phyloP scores from a whole-genome alignment of 1,140 invertebrate genomes.

The Drosophila nebulosa region DNA sequence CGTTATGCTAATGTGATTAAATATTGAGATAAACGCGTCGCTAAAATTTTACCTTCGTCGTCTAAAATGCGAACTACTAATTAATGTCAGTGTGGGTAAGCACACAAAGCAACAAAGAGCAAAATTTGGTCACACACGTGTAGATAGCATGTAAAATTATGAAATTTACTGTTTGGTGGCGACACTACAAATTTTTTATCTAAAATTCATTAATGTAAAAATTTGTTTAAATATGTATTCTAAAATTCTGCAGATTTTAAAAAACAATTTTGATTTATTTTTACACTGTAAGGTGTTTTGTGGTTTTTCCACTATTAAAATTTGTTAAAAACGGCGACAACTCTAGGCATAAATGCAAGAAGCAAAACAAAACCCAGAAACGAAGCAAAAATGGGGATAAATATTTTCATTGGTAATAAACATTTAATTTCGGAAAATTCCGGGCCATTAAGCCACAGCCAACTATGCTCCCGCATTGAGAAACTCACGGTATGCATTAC shows the following conservation, averaged over 20 bases:
- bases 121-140: neutral
- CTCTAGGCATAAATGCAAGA: constrained; percentile 30
- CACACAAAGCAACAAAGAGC: neutral
- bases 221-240: neutral
- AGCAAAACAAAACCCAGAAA: constrained; percentile 34
- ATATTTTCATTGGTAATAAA: constrained; percentile 69
- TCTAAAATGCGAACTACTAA: constrained; percentile 78
- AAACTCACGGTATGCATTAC: constrained; percentile 37
- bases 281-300: too few relatives aligned
- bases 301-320: neutral
- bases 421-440: constrained; percentile 24
- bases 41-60: constrained; percentile 71
- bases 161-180: neutral
- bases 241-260: too few relatives aligned
- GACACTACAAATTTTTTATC: too few relatives aligned
- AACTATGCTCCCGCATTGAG: constrained; percentile 33
- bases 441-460: constrained; percentile 6
- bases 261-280: too few relatives aligned
- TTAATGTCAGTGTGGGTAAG: constrained; percentile 37
- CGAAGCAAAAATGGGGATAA: constrained; percentile 51
- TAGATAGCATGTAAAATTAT: neutral
- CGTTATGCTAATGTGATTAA: constrained; percentile 37
- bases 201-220: too few relatives aligned
- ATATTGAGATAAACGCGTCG: constrained; percentile 62
- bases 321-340: constrained; percentile 27